Percentiles rank a stretch among this genome's conserved stretches.
Evolutionary conservation across 2,888 invertebrate species (phyloP).

Genomic region (Stenodema calcarata): DNA sequence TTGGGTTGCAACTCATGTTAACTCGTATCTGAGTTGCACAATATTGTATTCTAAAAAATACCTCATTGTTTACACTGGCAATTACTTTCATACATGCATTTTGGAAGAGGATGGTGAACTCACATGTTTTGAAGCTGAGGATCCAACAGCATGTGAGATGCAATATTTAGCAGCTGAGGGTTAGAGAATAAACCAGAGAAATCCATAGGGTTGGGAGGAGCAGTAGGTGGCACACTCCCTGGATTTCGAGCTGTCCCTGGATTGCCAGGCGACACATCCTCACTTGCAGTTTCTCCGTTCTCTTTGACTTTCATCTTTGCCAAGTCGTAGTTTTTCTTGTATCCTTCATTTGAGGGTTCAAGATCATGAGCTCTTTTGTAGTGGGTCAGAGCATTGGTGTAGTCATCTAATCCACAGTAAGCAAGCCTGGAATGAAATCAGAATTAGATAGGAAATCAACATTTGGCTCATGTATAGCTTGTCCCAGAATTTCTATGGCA

Average conservation of each 20-base stretch:
- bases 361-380: constrained; percentile 50
- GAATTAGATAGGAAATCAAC: neutral
- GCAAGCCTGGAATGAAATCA: constrained; percentile 36
- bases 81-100: no score
- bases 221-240: neutral
- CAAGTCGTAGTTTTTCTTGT: constrained; percentile 50
- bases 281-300: neutral
- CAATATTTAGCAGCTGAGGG: constrained; percentile 48
- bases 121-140: constrained; percentile 51
- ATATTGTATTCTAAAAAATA: no score
- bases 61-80: no score
- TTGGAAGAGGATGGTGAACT: neutral
- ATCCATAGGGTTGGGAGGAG: constrained; percentile 29
- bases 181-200: constrained; percentile 39
- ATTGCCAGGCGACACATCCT: neutral
- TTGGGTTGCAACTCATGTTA: no score
- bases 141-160: constrained; percentile 49
- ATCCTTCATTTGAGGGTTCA: constrained; percentile 51
- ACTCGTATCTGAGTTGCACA: no score
- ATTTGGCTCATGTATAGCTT: no score
- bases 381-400: constrained; percentile 45
- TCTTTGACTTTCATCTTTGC: constrained; percentile 49
- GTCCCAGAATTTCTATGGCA: no score
- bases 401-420: constrained; percentile 51
- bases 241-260: neutral